Conservation (phyloP, 2,797 vertebrate genomes). For the Crocidura indochinensis region DNA sequence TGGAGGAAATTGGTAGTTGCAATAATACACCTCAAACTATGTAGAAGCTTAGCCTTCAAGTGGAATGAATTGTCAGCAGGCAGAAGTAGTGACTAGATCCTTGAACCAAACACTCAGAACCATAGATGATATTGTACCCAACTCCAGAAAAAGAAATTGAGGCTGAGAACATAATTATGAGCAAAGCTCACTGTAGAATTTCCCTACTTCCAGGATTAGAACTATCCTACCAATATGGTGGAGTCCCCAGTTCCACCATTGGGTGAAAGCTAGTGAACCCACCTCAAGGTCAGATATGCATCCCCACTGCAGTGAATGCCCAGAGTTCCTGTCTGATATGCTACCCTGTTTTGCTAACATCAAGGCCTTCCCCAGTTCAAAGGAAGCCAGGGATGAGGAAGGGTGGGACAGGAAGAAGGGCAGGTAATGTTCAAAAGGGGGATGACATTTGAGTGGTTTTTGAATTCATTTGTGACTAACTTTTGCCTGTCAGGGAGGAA, state of each 20-base stretch:
- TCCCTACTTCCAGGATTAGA: too few relatives aligned
- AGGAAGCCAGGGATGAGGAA: not conserved
- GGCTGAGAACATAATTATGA: not conserved
- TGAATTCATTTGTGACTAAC: slow-evolving; percentile 73
- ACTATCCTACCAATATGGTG: not conserved
- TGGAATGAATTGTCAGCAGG: slow-evolving; percentile 67
- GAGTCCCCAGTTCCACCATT: not conserved
- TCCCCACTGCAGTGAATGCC: not conserved
- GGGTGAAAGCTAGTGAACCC: not conserved
- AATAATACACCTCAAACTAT: not conserved
- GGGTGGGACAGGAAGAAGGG: slow-evolving; percentile 54
- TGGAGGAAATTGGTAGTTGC: not conserved
- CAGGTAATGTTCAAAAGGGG: slow-evolving; percentile 62
- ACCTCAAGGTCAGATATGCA: too few relatives aligned
- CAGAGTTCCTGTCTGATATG: not conserved
- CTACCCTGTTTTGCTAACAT: not conserved
- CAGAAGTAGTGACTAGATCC: slow-evolving; percentile 57
- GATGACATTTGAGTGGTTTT: slow-evolving; percentile 70
- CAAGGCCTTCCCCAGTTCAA: not conserved
- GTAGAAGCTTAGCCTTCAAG: not conserved
- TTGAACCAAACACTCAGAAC: not conserved
- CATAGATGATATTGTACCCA: not conserved
- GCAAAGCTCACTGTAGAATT: too few relatives aligned
- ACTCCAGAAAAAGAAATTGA: not conserved
- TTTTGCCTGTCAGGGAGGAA: slow-evolving; percentile 55